These are phyloP conservation scores for Phainopepla nitens DNA, from an alignment of 2,113 vertebrate species.

Conservation along the genomic window DNA sequence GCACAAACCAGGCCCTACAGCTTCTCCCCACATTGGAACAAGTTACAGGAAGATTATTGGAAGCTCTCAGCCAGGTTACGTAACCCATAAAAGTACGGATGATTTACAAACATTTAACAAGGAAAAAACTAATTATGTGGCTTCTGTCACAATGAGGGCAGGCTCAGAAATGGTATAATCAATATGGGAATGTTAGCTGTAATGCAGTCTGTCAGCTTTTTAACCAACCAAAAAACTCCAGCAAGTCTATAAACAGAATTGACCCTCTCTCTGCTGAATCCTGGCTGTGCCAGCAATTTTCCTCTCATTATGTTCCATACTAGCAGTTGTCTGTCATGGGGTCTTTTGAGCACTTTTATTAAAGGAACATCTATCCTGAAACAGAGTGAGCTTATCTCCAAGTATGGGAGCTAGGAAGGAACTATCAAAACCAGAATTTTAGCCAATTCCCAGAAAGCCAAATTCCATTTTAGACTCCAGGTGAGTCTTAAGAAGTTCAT, in stretches of 20 bases:
- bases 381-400: neutral
- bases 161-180: conserved; percentile 87
- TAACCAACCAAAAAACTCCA: conserved; percentile 85
- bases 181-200: conserved; percentile 87
- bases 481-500: neutral
- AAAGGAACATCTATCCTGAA: neutral
- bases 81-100: conserved; percentile 68
- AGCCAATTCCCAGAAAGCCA: neutral
- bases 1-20: neutral
- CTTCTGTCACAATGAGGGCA: conserved; percentile 78
- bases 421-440: neutral
- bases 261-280: conserved; percentile 17
- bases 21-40: conserved; percentile 37
- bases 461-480: neutral
- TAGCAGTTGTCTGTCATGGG: conserved; percentile 7
- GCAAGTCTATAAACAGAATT: conserved; percentile 81
- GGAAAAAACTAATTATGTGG: conserved; percentile 77
- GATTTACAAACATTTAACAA: conserved; percentile 79
- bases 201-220: conserved; percentile 92
- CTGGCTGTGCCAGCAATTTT: neutral
- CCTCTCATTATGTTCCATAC: neutral
- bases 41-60: conserved; percentile 60
- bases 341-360: neutral
- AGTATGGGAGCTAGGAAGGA: neutral
- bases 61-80: conserved; percentile 67